Conservation (phyloP, 2,113 vertebrate genomes). For the Malurus alboscapulatus region DNA sequence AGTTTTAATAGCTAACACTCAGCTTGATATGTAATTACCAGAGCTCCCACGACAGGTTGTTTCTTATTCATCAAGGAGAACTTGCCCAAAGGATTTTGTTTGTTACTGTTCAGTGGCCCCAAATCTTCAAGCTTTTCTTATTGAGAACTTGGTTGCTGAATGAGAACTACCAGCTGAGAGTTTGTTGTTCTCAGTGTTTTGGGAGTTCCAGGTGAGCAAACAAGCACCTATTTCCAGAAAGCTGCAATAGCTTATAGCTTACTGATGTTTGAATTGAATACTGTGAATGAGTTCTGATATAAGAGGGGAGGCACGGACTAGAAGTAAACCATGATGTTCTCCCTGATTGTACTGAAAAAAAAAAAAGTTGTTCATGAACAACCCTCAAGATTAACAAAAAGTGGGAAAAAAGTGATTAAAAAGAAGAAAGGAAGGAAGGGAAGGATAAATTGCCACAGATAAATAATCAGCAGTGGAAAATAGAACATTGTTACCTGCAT, state of each 20-base stretch:
- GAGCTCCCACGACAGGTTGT: background rate
- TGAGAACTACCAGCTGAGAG: background rate
- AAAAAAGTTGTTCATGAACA: background rate
- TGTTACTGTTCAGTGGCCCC: background rate
- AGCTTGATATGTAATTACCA: background rate
- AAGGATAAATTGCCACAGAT: background rate
- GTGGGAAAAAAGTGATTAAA: background rate
- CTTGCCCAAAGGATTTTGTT: background rate
- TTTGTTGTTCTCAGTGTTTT: background rate
- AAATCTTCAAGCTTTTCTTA: background rate
- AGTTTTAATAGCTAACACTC: background rate
- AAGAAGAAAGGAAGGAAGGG: background rate
- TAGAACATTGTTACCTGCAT: background rate
- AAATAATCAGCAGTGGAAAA: background rate
- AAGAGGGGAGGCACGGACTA: background rate
- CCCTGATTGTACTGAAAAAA: background rate
- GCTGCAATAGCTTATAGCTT: background rate
- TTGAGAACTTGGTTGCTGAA: background rate
- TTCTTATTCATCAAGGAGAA: background rate
- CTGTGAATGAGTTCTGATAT: background rate
- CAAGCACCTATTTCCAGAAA: background rate
- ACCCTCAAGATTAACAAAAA: background rate
- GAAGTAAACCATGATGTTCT: background rate
- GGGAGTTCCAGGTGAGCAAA: background rate
- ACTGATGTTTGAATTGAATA: background rate